Evolutionary conservation across 2,113 vertebrate genomes (phyloP).

Genomic region (Okapia johnstoni): DNA sequence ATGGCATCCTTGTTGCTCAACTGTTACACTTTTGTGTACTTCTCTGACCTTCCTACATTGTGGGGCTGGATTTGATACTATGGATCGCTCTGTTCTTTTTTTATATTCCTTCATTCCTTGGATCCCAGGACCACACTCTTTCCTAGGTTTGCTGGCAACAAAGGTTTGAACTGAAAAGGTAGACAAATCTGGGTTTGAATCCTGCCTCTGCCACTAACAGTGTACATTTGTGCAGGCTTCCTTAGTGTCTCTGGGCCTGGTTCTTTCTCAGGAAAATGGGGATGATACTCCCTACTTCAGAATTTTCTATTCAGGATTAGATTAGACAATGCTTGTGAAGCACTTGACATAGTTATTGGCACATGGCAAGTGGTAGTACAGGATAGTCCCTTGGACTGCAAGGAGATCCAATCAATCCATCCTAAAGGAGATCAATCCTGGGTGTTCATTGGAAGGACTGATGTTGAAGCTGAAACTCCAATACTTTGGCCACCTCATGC

Average conservation of each 20-base stretch:
- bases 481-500: too few species aligned
- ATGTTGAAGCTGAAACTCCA: too few species aligned
- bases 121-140: neutral
- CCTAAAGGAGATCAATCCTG: too few species aligned
- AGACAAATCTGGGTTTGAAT: neutral
- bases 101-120: neutral
- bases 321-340: neutral
- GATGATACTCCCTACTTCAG: neutral
- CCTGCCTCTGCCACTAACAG: neutral
- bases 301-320: neutral
- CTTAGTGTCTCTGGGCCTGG: neutral
- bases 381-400: neutral
- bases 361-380: neutral
- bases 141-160: neutral
- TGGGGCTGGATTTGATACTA: neutral
- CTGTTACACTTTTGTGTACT: neutral
- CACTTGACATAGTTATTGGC: neutral
- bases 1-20: neutral
- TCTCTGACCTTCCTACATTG: neutral
- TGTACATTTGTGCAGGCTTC: neutral
- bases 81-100: neutral
- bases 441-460: too few species aligned
- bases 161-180: neutral
- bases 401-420: too few species aligned
- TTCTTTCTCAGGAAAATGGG: neutral